Evolutionary conservation across 2,888 invertebrate genomes (phyloP).

Genomic region (Norana najaformis): DNA sequence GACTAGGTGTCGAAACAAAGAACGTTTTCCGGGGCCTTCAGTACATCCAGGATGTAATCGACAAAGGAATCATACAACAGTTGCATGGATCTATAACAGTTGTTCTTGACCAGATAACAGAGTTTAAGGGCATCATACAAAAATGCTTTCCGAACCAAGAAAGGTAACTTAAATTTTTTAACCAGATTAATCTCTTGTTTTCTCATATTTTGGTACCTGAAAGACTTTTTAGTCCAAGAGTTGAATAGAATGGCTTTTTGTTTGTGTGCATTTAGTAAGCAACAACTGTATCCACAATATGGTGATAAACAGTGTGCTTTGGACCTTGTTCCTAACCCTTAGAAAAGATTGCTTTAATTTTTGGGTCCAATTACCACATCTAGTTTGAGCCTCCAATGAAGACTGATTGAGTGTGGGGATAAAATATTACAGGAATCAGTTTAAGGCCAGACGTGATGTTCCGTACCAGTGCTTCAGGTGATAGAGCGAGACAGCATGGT

Average conservation of each 20-base stretch:
- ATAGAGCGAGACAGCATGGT: too few species aligned
- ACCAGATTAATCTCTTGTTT: background rate
- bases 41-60: constrained; percentile 89
- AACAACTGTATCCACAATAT: background rate
- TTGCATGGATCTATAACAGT: constrained; percentile 90
- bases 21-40: constrained; percentile 77
- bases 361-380: background rate
- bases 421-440: too few species aligned
- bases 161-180: constrained; percentile 48
- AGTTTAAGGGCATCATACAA: constrained; percentile 52
- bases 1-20: constrained; percentile 53
- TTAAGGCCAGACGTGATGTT: too few species aligned
- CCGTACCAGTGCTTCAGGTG: too few species aligned
- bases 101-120: constrained; percentile 74
- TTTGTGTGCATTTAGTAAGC: background rate
- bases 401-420: too few species aligned
- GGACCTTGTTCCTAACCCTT: background rate
- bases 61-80: constrained; percentile 88
- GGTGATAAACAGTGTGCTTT: background rate
- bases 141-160: constrained; percentile 55
- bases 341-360: background rate
- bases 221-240: background rate
- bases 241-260: background rate
- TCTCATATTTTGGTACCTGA: background rate
- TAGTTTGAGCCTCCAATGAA: background rate